phyloP scores from a whole-genome alignment of 2,888 invertebrate genomes.

The Eutolmus rufibarbis region DNA sequence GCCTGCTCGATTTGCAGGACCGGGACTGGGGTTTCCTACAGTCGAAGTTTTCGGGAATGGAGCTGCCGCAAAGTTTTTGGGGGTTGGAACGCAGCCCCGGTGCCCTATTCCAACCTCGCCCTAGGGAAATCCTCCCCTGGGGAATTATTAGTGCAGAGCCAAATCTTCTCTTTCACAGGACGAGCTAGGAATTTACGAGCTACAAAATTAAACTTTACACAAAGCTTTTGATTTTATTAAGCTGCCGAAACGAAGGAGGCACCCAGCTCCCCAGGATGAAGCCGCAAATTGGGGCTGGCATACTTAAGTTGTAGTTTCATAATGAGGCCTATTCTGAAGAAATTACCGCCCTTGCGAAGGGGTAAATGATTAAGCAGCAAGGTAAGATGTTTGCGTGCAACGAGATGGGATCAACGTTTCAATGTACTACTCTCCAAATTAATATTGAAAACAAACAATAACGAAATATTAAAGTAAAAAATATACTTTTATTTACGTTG shows the following conservation, averaged over 20 bases:
- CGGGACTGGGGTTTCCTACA: neutral
- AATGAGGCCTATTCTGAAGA: constrained; percentile 13
- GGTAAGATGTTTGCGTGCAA: neutral
- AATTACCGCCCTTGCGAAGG: neutral
- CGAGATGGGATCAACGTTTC: too few relatives aligned
- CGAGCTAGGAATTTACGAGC: constrained; percentile 21
- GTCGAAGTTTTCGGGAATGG: neutral
- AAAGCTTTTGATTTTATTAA: constrained; percentile 35
- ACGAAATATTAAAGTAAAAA: too few relatives aligned
- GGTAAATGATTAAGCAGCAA: neutral
- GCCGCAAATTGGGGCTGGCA: constrained; percentile 14
- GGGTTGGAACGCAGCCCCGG: neutral
- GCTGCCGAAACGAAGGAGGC: neutral
- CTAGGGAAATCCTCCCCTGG: neutral
- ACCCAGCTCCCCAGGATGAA: neutral
- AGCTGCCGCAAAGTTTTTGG: neutral
- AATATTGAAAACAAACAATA: too few relatives aligned
- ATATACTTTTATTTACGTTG: too few relatives aligned
- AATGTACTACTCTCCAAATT: too few relatives aligned
- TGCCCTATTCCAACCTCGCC: neutral
- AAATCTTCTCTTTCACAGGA: constrained; percentile 10
- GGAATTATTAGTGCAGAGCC: constrained; percentile 33
- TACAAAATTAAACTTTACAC: constrained; percentile 28
- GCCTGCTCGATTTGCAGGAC: neutral
- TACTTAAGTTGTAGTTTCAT: constrained; percentile 28